Evolutionary conservation across 2,888 invertebrate species (phyloP).

Genomic region (Stenolophus ochropezus): DNA sequence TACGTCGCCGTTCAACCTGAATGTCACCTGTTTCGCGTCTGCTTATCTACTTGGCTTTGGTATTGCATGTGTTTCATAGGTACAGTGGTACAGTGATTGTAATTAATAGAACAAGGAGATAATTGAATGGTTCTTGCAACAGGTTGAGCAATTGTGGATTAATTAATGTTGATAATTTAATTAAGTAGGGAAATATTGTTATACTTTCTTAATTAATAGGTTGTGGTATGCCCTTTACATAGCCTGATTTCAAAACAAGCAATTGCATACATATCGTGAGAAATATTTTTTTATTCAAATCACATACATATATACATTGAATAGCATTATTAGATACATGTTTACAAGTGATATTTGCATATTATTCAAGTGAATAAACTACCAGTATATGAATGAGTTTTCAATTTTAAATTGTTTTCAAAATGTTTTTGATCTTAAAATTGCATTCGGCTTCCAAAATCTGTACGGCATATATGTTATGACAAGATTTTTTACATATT

Average conservation of each 20-base stretch:
- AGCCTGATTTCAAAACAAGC: background rate
- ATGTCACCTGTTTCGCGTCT: slow-evolving; percentile 14
- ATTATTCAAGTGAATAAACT: too few relatives aligned
- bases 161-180: slow-evolving; percentile 7
- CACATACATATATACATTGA: too few relatives aligned
- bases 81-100: background rate
- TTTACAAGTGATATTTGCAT: too few relatives aligned
- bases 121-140: slow-evolving; percentile 6
- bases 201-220: background rate
- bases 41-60: background rate
- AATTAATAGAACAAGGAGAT: slow-evolving; percentile 28
- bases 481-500: too few relatives aligned
- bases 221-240: background rate
- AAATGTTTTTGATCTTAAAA: too few relatives aligned
- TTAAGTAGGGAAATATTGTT: background rate
- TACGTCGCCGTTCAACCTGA: slow-evolving; percentile 9
- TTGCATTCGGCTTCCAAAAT: too few relatives aligned
- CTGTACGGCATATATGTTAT: too few relatives aligned
- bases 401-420: too few relatives aligned
- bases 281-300: background rate
- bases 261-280: background rate
- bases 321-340: too few relatives aligned
- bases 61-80: background rate
- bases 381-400: too few relatives aligned
- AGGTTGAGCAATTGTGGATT: slow-evolving; percentile 1